These are phyloP conservation scores for Drosophila niveifrons DNA, from an alignment of 2,888 invertebrate species.

Conservation along the genomic window DNA sequence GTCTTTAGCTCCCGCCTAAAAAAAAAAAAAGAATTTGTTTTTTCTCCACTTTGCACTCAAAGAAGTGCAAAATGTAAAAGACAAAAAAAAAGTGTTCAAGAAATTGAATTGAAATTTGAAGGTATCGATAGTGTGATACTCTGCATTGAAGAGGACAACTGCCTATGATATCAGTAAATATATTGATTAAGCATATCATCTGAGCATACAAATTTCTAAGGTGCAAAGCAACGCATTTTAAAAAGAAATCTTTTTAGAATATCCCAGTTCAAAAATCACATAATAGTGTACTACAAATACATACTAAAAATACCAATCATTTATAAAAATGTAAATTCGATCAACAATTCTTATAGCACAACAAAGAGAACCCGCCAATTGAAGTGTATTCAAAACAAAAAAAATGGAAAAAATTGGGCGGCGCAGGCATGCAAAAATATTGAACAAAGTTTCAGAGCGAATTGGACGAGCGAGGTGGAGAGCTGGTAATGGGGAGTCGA, in stretches of 20 bases:
- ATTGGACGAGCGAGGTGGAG: conserved; percentile 22
- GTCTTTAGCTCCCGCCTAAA: conserved; percentile 18
- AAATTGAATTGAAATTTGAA: conserved; percentile 44
- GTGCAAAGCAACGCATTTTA: no score
- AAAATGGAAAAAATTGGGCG: conserved; percentile 49
- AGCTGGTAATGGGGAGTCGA: not conserved
- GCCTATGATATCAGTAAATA: no score
- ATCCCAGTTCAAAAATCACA: no score
- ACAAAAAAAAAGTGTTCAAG: conserved; percentile 56
- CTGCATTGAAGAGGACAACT: not conserved
- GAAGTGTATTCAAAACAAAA: conserved; percentile 35
- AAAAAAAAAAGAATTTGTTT: conserved; percentile 62
- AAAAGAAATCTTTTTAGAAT: no score
- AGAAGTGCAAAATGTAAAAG: conserved; percentile 68
- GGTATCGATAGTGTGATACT: conserved; percentile 30
- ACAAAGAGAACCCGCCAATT: not conserved
- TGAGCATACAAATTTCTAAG: no score
- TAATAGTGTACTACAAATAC: no score
- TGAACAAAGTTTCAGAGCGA: conserved; percentile 69
- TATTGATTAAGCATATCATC: no score
- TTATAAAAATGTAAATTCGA: not conserved
- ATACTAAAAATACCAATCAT: no score
- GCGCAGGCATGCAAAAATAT: conserved; percentile 73
- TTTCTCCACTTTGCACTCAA: conserved; percentile 73
- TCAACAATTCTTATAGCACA: not conserved